These are phyloP conservation scores for Harpalus rufipes DNA, from an alignment of 2,888 invertebrate genomes.

Conservation along the genomic window DNA sequence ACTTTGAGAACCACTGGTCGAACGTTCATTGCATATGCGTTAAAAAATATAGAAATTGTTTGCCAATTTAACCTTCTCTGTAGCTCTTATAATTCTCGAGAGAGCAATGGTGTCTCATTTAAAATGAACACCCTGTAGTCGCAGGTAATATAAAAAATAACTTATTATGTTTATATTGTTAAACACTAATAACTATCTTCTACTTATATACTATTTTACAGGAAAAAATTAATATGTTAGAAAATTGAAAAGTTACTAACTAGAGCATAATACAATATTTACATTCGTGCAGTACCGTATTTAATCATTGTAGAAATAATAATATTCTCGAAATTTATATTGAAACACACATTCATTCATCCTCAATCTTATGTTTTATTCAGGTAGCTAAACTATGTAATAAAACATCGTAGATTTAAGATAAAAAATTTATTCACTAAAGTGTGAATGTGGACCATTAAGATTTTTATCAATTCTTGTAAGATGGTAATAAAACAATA, in stretches of 20 bases:
- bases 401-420: background rate
- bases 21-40: too few relatives aligned
- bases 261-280: conserved; percentile 49
- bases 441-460: background rate
- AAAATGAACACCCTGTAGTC: too few relatives aligned
- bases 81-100: too few relatives aligned
- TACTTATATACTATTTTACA: conserved; percentile 5
- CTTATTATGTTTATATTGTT: background rate
- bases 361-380: background rate
- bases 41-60: too few relatives aligned
- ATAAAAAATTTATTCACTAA: background rate
- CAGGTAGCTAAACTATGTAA: background rate
- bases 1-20: too few relatives aligned
- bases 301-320: background rate
- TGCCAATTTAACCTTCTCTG: too few relatives aligned
- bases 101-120: too few relatives aligned
- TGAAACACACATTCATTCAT: background rate
- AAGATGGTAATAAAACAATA: too few relatives aligned
- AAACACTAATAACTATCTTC: background rate
- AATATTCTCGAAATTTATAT: background rate
- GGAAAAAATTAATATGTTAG: conserved; percentile 49
- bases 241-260: conserved; percentile 50
- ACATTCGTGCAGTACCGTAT: conserved; percentile 19
- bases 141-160: background rate
- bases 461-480: background rate